Conservation (phyloP, 2,888 invertebrate genomes). For the Notodonta ziczac region DNA sequence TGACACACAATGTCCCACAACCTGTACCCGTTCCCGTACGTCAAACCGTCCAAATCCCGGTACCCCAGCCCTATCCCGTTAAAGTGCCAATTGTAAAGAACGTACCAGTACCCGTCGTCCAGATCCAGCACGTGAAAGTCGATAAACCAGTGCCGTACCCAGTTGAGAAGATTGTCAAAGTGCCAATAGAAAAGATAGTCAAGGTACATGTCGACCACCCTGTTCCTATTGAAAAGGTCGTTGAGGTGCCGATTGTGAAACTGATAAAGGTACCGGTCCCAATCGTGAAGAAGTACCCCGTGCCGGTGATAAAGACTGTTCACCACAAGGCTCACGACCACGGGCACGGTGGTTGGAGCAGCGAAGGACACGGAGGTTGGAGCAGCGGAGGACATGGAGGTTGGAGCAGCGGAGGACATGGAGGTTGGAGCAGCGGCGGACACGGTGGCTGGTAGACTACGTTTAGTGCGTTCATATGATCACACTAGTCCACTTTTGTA, state of each 20-base stretch:
- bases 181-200: conserved; percentile 84
- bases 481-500: conserved; percentile 71
- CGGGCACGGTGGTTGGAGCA: conserved; percentile 11
- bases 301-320: conserved; percentile 74
- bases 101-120: conserved; percentile 82
- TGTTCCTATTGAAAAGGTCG: conserved; percentile 79
- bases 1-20: conserved; percentile 83
- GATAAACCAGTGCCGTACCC: conserved; percentile 85
- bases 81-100: conserved; percentile 82
- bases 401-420: conserved; percentile 4
- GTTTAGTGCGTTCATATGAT: conserved; percentile 39
- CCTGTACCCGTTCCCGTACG: conserved; percentile 82
- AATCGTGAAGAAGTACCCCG: conserved; percentile 72
- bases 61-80: conserved; percentile 85
- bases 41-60: conserved; percentile 80
- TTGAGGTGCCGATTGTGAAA: conserved; percentile 83
- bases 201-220: conserved; percentile 83
- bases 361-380: neutral
- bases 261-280: conserved; percentile 75
- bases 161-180: conserved; percentile 84
- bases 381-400: neutral
- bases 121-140: conserved; percentile 81
- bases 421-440: conserved; percentile 7
- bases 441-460: conserved; percentile 4
- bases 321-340: conserved; percentile 69